A percentile compares a stretch with the other conserved stretches of the same genome.
phyloP scores from a whole-genome alignment of 2,113 vertebrate genomes.

The Dunckerocampus dactyliophorus region DNA sequence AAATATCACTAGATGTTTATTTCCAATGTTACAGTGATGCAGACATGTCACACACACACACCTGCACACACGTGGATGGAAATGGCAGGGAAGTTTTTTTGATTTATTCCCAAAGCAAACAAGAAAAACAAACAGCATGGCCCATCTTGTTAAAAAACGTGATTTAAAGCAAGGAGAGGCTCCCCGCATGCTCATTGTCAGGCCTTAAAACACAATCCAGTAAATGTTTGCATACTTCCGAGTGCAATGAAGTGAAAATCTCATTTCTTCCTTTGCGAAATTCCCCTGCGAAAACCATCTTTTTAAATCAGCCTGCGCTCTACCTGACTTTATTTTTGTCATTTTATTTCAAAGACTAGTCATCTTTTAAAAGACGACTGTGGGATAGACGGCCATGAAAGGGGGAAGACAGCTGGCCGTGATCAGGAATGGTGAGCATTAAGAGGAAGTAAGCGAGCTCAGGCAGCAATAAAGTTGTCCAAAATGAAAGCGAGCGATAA shows the following conservation, averaged over 20 bases:
- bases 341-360: constrained; percentile 7
- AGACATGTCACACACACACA: constrained; percentile 11
- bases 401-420: constrained; percentile 7
- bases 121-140: constrained; percentile 10
- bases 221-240: background rate
- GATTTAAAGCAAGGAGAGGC: constrained; percentile 7
- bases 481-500: constrained; percentile 53
- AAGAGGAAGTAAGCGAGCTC: constrained; percentile 24
- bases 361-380: constrained; percentile 4
- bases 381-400: background rate
- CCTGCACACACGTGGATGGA: constrained; percentile 1
- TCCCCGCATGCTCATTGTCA: background rate
- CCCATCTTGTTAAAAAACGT: constrained; percentile 7
- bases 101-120: background rate
- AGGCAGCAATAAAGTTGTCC: constrained; percentile 41
- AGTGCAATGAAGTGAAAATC: background rate
- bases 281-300: background rate
- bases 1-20: constrained; percentile 45
- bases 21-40: constrained; percentile 18
- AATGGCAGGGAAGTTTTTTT: constrained; percentile 8
- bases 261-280: no score
- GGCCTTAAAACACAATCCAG: background rate
- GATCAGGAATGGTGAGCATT: constrained; percentile 24
- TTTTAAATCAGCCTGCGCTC: background rate
- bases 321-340: background rate